phyloP scores from a whole-genome alignment of 2,888 invertebrate species.

The Lysandra bellargus region DNA sequence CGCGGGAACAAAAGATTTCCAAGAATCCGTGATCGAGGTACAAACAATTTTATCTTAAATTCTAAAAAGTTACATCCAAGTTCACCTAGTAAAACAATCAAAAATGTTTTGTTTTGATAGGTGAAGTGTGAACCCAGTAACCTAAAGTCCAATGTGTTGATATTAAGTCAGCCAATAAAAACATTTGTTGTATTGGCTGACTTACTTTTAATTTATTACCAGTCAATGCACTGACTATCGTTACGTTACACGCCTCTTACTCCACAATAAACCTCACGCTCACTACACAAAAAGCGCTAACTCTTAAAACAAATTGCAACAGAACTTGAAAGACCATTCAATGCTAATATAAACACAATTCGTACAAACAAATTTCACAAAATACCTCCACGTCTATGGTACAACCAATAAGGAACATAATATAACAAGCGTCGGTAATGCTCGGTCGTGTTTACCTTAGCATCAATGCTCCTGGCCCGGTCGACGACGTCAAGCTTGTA shows the following conservation, averaged over 20 bases:
- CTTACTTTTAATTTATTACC: too few relatives aligned
- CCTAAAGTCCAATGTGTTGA: too few relatives aligned
- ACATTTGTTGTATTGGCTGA: too few relatives aligned
- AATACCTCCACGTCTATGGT: slow-evolving; percentile 30
- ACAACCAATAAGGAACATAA: slow-evolving; percentile 31
- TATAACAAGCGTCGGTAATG: slow-evolving; percentile 30
- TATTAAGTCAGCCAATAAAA: too few relatives aligned
- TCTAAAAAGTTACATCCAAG: too few relatives aligned
- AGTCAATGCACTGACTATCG: too few relatives aligned
- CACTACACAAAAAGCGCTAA: slow-evolving; percentile 26
- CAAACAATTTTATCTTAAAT: too few relatives aligned
- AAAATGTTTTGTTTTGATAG: too few relatives aligned
- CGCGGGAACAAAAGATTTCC: too few relatives aligned
- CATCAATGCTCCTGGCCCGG: slow-evolving; percentile 83
- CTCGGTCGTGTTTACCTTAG: slow-evolving; percentile 78
- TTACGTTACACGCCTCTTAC: background rate
- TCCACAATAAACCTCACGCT: background rate
- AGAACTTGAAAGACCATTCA: slow-evolving; percentile 30
- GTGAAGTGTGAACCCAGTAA: too few relatives aligned
- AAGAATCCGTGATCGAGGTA: too few relatives aligned
- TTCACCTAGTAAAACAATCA: too few relatives aligned
- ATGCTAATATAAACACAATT: slow-evolving; percentile 41
- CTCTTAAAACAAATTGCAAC: slow-evolving; percentile 21
- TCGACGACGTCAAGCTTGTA: slow-evolving; percentile 78
- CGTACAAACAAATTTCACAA: slow-evolving; percentile 36